phyloP scores from a whole-genome alignment of 1,140 invertebrate species.

The Hypsibius dujardini region DNA sequence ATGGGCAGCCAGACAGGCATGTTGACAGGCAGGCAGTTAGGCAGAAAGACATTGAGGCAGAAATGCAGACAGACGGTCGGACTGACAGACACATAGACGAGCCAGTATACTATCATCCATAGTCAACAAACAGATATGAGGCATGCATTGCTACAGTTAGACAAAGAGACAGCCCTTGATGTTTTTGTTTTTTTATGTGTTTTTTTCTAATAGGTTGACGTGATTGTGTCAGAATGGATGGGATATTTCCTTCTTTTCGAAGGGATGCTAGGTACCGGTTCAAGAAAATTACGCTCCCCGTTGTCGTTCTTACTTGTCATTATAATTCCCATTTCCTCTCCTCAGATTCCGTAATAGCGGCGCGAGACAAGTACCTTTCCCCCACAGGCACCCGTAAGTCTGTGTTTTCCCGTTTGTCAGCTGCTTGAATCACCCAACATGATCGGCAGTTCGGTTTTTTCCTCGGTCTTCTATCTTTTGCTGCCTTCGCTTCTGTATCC shows the following conservation, averaged over 20 bases:
- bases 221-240: constrained; percentile 17
- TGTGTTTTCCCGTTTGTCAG: no score
- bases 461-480: no score
- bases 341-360: neutral
- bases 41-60: neutral
- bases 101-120: no score
- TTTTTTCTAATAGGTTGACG: constrained; percentile 3
- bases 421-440: no score
- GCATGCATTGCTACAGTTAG: neutral
- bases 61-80: neutral
- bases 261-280: constrained; percentile 9
- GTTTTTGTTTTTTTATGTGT: neutral
- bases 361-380: constrained; percentile 3
- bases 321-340: neutral
- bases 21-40: neutral
- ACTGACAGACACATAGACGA: neutral
- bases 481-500: no score
- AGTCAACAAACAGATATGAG: no score
- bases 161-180: neutral
- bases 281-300: no score
- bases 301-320: no score
- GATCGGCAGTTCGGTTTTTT: no score
- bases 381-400: neutral
- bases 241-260: constrained; percentile 14
- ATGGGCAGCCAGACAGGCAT: neutral